Evolutionary conservation across 2,797 vertebrate species (phyloP).

Genomic region (Parauchenoglanis ngamensis): DNA sequence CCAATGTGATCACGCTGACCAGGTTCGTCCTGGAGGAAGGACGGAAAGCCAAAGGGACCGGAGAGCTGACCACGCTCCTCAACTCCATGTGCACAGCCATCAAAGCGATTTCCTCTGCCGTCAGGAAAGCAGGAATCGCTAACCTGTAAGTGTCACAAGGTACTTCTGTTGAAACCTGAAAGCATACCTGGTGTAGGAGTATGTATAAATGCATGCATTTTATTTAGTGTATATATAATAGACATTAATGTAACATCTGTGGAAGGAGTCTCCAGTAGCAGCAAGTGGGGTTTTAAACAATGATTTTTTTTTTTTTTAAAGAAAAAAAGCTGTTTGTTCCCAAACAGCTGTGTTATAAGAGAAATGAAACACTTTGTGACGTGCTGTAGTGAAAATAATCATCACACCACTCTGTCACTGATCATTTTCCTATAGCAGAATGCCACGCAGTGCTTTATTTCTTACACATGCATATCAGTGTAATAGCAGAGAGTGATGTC

Average conservation of each 20-base stretch:
- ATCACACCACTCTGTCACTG: too few species aligned
- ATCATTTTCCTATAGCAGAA: neutral
- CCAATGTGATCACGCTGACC: slow-evolving; percentile 90
- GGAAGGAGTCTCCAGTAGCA: neutral
- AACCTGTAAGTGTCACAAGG: slow-evolving; percentile 84
- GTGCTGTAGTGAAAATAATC: too few species aligned
- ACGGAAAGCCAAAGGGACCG: slow-evolving; percentile 82
- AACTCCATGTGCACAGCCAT: slow-evolving; percentile 88
- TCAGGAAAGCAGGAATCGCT: slow-evolving; percentile 93
- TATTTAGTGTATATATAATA: neutral
- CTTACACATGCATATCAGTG: neutral
- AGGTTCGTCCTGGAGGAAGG: slow-evolving; percentile 92
- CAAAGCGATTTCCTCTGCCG: slow-evolving; percentile 91
- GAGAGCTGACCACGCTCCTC: slow-evolving; percentile 90
- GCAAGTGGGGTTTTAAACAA: too few species aligned
- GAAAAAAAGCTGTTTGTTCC: neutral
- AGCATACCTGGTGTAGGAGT: neutral
- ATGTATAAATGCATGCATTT: neutral
- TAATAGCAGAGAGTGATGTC: neutral
- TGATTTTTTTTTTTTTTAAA: too few species aligned
- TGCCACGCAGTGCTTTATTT: neutral
- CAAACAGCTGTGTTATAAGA: neutral
- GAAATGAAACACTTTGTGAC: too few species aligned
- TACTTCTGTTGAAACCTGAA: neutral
- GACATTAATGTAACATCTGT: neutral